phyloP scores from a whole-genome alignment of 2,888 invertebrate species.

The Drosophila mettleri region DNA sequence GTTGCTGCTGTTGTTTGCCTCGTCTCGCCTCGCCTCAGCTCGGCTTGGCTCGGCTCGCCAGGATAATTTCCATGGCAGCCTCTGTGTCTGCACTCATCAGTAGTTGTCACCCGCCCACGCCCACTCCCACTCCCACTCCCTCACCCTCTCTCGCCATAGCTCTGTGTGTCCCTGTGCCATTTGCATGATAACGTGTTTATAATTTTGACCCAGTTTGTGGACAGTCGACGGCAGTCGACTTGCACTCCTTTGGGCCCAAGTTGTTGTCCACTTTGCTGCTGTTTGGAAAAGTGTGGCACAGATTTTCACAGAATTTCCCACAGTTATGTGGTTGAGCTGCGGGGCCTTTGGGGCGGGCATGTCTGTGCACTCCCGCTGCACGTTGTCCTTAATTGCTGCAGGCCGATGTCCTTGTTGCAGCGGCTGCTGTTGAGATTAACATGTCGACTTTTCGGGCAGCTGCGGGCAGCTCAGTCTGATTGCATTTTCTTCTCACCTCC shows the following conservation, averaged over 20 bases:
- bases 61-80: slow-evolving; percentile 68
- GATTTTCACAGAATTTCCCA: slow-evolving; percentile 50
- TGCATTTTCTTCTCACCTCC: slow-evolving; percentile 28
- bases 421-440: slow-evolving; percentile 35
- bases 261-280: slow-evolving; percentile 32
- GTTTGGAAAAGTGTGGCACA: slow-evolving; percentile 43
- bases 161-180: slow-evolving; percentile 67
- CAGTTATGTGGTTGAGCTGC: slow-evolving; percentile 27
- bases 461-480: slow-evolving; percentile 42
- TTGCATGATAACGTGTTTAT: slow-evolving; percentile 81
- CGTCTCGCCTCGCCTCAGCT: too few species aligned
- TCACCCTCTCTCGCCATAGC: not conserved
- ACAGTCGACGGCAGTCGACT: slow-evolving; percentile 30
- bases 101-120: slow-evolving; percentile 6
- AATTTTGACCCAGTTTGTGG: slow-evolving; percentile 75
- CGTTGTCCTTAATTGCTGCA: slow-evolving; percentile 77
- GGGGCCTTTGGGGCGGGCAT: slow-evolving; percentile 15
- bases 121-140: slow-evolving; percentile 5
- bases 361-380: slow-evolving; percentile 56
- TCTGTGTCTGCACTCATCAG: slow-evolving; percentile 36
- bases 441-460: slow-evolving; percentile 39
- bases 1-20: slow-evolving; percentile 6
- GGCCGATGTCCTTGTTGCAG: slow-evolving; percentile 48
- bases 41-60: slow-evolving; percentile 40
- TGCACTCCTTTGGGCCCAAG: slow-evolving; percentile 36